Evolutionary conservation across 1,140 invertebrate genomes (phyloP), one percentile per base, ranked within the genome.

Genomic region (Hylyphantes graminicola): DNA sequence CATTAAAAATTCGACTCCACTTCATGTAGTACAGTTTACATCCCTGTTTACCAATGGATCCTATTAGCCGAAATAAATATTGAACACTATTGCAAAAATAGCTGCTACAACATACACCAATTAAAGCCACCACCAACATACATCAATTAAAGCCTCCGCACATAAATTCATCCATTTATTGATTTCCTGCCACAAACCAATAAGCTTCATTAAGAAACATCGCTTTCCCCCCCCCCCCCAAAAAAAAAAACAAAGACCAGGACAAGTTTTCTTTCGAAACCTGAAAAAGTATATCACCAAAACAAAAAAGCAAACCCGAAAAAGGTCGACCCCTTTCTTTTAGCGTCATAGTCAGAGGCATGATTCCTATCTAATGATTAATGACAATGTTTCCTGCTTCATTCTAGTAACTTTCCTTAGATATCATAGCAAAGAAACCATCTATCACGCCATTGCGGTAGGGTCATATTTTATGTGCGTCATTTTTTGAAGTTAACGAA

Each of bases 311-410:
- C 21, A 74, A 74, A 74, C 48, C 35, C 35, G 35, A 35, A 59
- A 74, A 74, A 59, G 48, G 10, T 21, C 21, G 21, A 74, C 72
- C 59, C 35, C 57, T 76, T 76, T 76, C 57, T 76, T 76, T 76
- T 76, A 76, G 59, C 55, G 74, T 76, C 74, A 76, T 76, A 76
- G 74, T 51, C 74, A 76, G 74, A 74, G 74, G 74, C 74, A 76
- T 76, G 74, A 76, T 76, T 76, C 64, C 74, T 76, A 76, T 76
- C 74, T 64, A 63, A 76, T 76, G 74, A 76, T 76, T 76, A 76
- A 76, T 76, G 74, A 51, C 74, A 74, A 76, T 61, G 15, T 13
- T 17, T 63, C 74, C 64, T 76, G 74, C 61, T 76, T 76, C 64
- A 76, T 76, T 76, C 55, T 63, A 53, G 57, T 64, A 76, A 76